Conservation (phyloP, 2,888 invertebrate species). For the Gandaritis pyraliata region DNA sequence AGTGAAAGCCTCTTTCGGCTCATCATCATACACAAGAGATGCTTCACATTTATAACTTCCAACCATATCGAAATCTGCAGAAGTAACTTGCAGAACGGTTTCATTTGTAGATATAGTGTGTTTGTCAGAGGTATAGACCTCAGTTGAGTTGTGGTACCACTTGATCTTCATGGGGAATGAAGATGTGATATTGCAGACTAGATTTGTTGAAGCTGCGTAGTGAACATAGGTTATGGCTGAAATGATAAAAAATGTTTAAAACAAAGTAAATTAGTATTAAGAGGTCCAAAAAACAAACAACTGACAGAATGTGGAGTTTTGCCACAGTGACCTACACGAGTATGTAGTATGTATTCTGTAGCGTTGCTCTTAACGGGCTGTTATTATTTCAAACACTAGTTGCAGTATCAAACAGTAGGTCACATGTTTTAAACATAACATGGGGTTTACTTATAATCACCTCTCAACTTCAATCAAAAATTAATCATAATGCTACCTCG, state of each 20-base stretch:
- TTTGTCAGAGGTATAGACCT: conserved; percentile 10
- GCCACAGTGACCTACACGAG: no score
- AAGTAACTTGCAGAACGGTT: conserved; percentile 15
- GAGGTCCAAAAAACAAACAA: no score
- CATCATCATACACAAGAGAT: conserved; percentile 16
- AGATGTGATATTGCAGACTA: conserved; percentile 20
- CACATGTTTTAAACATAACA: no score
- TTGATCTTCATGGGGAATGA: conserved; percentile 13
- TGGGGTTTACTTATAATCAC: no score
- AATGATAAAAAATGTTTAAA: background rate
- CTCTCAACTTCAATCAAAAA: no score
- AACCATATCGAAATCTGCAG: conserved; percentile 16
- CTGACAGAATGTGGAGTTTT: no score
- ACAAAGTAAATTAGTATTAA: no score
- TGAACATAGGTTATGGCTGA: conserved; percentile 17
- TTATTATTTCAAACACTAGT: no score
- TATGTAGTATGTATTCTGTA: no score
- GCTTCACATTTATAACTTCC: conserved; percentile 35
- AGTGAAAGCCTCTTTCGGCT: conserved; percentile 15
- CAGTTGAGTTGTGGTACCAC: conserved; percentile 17
- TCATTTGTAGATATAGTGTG: conserved; percentile 12
- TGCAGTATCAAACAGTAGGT: no score
- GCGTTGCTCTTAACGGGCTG: no score
- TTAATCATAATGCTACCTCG: no score
- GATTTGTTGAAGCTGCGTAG: conserved; percentile 9